Evolutionary conservation across 2,113 vertebrate species (phyloP).

Genomic region (mouse (Mus musculus)): DNA sequence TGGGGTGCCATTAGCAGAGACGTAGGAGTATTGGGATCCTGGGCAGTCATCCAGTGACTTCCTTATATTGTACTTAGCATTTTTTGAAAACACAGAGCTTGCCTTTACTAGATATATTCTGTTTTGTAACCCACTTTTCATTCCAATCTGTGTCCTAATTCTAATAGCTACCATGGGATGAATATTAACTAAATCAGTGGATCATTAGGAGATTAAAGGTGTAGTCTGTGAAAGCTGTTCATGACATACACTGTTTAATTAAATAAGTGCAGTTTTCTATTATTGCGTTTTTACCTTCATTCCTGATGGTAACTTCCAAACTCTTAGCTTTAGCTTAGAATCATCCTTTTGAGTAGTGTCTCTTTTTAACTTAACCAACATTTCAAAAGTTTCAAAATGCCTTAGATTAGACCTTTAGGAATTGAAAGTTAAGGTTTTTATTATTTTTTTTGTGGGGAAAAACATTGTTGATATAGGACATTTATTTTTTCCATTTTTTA

Average conservation of each 20-base stretch:
- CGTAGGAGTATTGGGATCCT: not conserved
- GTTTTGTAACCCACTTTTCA: not conserved
- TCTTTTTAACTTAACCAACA: not conserved
- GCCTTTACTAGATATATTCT: not conserved
- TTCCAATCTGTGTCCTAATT: not conserved
- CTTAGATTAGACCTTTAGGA: constrained; percentile 25
- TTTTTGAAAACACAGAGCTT: not conserved
- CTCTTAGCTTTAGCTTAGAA: not conserved
- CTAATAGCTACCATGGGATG: not conserved
- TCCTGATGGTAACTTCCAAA: not conserved
- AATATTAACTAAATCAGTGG: constrained; percentile 24
- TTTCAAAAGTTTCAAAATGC: not conserved
- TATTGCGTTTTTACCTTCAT: not conserved
- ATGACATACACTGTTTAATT: not conserved
- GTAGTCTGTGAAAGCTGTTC: not conserved
- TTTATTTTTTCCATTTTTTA: constrained; percentile 35
- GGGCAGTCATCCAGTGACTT: not conserved
- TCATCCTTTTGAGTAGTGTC: not conserved
- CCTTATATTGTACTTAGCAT: not conserved
- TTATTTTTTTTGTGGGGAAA: not conserved
- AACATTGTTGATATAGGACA: not conserved
- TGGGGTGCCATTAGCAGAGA: not conserved
- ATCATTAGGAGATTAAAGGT: not conserved
- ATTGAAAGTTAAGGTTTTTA: not conserved
- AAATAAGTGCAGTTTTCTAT: not conserved